Conservation (phyloP, 2,888 invertebrate genomes). For the Geophilus truncorum region DNA sequence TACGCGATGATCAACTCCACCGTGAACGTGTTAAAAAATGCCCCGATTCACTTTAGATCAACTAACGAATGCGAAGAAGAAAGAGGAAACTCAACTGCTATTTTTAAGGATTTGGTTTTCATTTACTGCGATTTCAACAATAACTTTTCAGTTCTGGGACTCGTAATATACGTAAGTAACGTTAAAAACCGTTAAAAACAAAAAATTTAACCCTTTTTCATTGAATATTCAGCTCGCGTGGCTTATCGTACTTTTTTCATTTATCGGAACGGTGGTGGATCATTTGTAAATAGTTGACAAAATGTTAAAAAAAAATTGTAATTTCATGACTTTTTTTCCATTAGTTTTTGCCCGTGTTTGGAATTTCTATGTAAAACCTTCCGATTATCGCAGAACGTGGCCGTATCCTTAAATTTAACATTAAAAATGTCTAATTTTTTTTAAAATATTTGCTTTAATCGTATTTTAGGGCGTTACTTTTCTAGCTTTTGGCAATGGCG, state of each 20-base stretch:
- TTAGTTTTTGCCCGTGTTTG: conserved; percentile 56
- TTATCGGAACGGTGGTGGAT: conserved; percentile 56
- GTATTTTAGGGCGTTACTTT: conserved; percentile 56
- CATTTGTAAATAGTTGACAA: conserved; percentile 54
- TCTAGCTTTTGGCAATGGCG: conserved; percentile 64
- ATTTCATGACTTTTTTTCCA: conserved; percentile 38
- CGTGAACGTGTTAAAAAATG: not conserved
- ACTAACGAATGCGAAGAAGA: not conserved
- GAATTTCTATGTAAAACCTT: conserved; percentile 52
- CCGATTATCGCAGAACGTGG: conserved; percentile 54
- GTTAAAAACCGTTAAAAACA: not conserved
- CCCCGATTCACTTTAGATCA: not conserved
- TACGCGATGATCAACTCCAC: too few species aligned
- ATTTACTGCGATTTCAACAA: conserved; percentile 1
- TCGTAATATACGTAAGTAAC: not conserved
- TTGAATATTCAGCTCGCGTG: conserved; percentile 47
- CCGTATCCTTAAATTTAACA: conserved; percentile 46
- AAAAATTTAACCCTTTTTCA: not conserved
- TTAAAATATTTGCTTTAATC: not conserved
- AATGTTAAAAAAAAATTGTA: not conserved
- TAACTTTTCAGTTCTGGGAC: not conserved
- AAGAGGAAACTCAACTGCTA: not conserved
- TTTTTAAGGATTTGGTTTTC: not conserved
- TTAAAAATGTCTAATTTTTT: not conserved
- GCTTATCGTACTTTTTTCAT: conserved; percentile 54